Evolutionary conservation across 1,140 invertebrate genomes (phyloP), one percentile per base, ranked within the genome.

Genomic region (Ladona fulva): DNA sequence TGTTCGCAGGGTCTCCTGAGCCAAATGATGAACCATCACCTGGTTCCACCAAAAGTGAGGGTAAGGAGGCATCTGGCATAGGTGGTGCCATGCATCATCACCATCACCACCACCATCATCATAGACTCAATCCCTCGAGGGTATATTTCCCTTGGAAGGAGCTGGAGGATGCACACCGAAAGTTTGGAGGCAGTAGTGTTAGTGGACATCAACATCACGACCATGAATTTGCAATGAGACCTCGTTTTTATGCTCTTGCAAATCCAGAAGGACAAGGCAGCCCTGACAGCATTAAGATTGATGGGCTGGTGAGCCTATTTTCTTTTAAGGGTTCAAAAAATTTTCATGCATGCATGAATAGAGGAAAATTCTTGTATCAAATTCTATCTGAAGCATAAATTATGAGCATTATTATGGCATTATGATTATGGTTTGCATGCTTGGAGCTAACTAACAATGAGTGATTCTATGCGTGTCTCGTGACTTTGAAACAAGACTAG

Each of bases 191-290:
- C 14, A 42, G 7, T 29, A 42, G 25, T 16, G 42, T 76, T 37
- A 42, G n/a, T 42, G n/a, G 25, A 5, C 37, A 22, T 25, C 42
- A 37, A 12, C 42, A 76, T 22, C 42, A 76, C 16, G n/a, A 76
- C 73, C 91, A 94, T 79, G 92, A 94, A 82, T 89, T 89, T 59
- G 90, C 90, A n/a, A 92, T 93, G 89, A 90, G 91, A 82, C 95
- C 94, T n/a, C 89, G 92, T 81, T 97, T 96, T 85, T 97, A 97
- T 82, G 91, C 92, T 78, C 85, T 97, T 5, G 93, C 93, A 5
- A 91, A 89, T 80, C 84, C 89, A 37, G 93, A 95, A 81, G 89
- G 91, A 66, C 52, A 66, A 76, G 94, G 92, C 84, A 94, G 92
- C 84, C 91, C 90, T 81, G 93, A 95, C 81, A 89, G 91, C 25